Base-by-base conservation (phyloP, 2,113 vertebrate genomes). In the Leucosticte australis region DNA sequence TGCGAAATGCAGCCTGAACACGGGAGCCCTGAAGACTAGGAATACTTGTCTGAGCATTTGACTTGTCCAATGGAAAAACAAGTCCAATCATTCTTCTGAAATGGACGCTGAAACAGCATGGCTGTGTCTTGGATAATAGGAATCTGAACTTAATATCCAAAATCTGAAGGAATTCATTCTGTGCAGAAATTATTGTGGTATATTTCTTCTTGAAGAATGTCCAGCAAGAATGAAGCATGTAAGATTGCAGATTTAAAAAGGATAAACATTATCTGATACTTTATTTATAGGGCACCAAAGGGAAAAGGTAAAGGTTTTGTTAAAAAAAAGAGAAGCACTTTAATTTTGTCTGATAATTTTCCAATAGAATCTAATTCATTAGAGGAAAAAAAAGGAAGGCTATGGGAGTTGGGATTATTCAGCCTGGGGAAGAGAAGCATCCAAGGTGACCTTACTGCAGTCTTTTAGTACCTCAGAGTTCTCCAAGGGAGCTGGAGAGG, bases 321-420 rank as follows among this genome's bases (percentile, higher is more conserved):
- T 91, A 76, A 80, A 80, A 69, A 70, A 50, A n/a, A 18, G 24
- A 60, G 83, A 89, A 94, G 84, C 87, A 82, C 75, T 96, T 96
- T 90, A 84, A 94, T 97, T 97, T 97, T 92, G 68, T 93, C 93
- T 97, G 95, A 95, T 96, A 92, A 82, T 85, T 97, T 97, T 97
- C 95, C 95, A 98, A 87, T 89, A 97, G 97, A 97, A 95, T 96
- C 92, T 77, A 97, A 96, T 95, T 95, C 92, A 94, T 97, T 95
- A 91, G 49, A 24, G 27, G 2, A 8, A 9, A 30, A 24, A 35
- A 60, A 39, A 24, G 62, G 46, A 33, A 37, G 11, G 63, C 31
- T 42, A 0, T 33, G 9, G 7, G 15, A 56, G 31, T 55, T 69
- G 63, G 15, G 6, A 26, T 82, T 89, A 39, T 53, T 89, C 39